Base-by-base conservation (phyloP, 2,888 invertebrate species). In the Synergus japonicus region DNA sequence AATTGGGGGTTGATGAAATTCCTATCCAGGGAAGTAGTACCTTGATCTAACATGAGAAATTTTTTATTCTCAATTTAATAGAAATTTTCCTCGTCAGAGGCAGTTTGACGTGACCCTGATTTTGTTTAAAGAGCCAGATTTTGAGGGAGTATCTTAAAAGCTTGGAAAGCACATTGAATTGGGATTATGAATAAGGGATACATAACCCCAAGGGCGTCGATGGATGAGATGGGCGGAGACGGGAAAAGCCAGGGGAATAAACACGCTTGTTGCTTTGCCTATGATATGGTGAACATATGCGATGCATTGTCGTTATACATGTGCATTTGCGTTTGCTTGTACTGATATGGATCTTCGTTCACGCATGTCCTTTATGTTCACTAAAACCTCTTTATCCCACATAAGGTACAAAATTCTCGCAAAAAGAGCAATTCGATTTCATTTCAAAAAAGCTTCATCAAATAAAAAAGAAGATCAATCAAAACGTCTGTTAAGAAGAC, bases 171-270 rank as follows among this genome's bases (percentile, higher is more conserved):
- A 88, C 89, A 89, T 89, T 89, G 89, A 89, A 89, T 87, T 87
- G 87, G 88, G 89, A 89, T 89, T 89, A 89, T 89, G 89, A 89
- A 89, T 89, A 89, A 89, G 88, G 88, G 89, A 89, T 87, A 86
- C 83, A 83, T 84, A 87, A 87, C 86, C 88, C 88, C 86, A 84
- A 85, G 88, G 87, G 87, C 85, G 87, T 85, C 87, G 86, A 87
- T 87, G 87, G 87, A 86, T 85, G 87, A 86, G 86, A 86, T 85
- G 85, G 44, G 77, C 63, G 78, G 79, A 46, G 76, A 63, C 60
- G 82, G 82, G 77, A 82, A 81, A 78, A 82, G 86, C 84, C 83
- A 78, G 82, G 86, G 87, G 88, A 87, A 89, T 89, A 88, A 89
- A 89, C 88, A 88, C 85, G 87, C 88, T 87, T 88, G 88, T 87